Conservation (phyloP, 1,140 invertebrate genomes). For the Pogonomyrmex californicus region DNA sequence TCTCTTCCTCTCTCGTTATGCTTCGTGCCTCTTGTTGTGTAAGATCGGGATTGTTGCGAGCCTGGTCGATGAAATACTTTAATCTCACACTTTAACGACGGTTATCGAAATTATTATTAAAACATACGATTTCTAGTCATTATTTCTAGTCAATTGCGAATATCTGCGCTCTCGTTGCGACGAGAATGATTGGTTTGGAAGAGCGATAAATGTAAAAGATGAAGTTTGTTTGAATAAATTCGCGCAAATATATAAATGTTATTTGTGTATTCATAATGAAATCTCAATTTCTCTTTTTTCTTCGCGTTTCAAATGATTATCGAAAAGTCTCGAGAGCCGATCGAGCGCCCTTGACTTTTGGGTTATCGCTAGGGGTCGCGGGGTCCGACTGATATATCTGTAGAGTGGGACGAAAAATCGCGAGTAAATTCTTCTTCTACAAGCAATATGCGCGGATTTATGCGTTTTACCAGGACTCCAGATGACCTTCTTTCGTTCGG, state of each 20-base stretch:
- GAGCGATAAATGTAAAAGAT: background rate
- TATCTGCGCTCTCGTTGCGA: background rate
- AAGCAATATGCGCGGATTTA: slow-evolving; percentile 44
- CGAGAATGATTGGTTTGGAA: background rate
- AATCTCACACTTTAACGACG: slow-evolving; percentile 13
- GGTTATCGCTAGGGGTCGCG: slow-evolving; percentile 82
- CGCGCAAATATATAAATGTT: background rate
- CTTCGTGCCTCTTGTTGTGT: background rate
- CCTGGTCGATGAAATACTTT: background rate
- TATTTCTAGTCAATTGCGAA: slow-evolving; percentile 1
- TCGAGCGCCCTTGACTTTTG: slow-evolving; percentile 83
- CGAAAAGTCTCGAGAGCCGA: slow-evolving; percentile 74
- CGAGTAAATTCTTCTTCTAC: slow-evolving; percentile 62
- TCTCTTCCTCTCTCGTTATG: background rate
- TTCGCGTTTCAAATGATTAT: slow-evolving; percentile 54
- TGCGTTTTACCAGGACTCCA: background rate
- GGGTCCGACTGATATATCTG: slow-evolving; percentile 73
- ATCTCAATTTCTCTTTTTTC: slow-evolving; percentile 1
- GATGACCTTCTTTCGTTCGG: background rate
- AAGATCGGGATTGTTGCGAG: background rate
- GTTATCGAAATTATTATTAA: slow-evolving; percentile 33
- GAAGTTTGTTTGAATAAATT: background rate
- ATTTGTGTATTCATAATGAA: slow-evolving; percentile 28
- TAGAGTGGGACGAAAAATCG: slow-evolving; percentile 81
- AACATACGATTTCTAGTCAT: background rate